These are phyloP conservation scores for Beroe ovata DNA, from an alignment of 37 sponge, comb jelly and placozoan genomes.

Conservation along the genomic window DNA sequence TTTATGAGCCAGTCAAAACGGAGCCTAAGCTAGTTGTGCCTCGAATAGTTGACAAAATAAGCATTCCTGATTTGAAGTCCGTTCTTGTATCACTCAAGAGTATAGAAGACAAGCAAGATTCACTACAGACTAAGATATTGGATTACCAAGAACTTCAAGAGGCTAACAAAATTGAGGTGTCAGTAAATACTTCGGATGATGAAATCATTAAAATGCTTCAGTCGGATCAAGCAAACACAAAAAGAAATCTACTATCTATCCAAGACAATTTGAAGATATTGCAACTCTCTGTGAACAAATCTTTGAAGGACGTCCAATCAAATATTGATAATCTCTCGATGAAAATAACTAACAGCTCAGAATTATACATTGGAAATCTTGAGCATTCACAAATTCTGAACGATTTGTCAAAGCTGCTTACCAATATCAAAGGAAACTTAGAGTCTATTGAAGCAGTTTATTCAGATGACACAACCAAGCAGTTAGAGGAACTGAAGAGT, in stretches of 20 bases:
- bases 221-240: neutral
- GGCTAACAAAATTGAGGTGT: conserved; percentile 3
- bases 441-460: neutral
- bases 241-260: neutral
- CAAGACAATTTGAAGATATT: neutral
- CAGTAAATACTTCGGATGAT: conserved; percentile 36
- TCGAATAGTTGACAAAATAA: neutral
- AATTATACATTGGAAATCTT: conserved; percentile 10
- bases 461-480: neutral
- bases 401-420: neutral
- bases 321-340: conserved; percentile 44
- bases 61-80: conserved; percentile 22
- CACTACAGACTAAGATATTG: neutral
- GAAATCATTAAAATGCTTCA: conserved; percentile 53
- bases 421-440: neutral
- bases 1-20: neutral
- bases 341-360: conserved; percentile 39
- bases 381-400: conserved; percentile 42
- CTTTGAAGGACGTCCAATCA: neutral
- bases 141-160: conserved; percentile 16
- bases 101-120: conserved; percentile 44
- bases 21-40: neutral
- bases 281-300: neutral
- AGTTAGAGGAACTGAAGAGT: neutral
- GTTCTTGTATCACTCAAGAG: neutral